Evolutionary conservation across 64 coral and sea anemone species (phyloP), one percentile per base, ranked within the genome.

Genomic region (Astreopora myriophthalma): DNA sequence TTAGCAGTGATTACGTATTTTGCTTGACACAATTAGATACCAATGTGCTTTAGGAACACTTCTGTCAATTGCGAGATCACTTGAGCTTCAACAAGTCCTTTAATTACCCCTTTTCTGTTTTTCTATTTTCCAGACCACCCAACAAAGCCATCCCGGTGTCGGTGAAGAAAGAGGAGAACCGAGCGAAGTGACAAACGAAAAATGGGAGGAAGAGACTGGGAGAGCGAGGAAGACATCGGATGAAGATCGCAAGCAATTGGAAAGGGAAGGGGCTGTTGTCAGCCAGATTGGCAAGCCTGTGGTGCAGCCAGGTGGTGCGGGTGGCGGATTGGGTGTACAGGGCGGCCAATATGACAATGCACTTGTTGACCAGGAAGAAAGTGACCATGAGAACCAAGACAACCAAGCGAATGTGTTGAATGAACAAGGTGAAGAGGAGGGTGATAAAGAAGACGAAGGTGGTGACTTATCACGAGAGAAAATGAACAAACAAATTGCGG

Each of bases 381-480:
- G 33, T 58, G 49, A 16, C 23, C 69, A 3, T 20, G 11, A n/a
- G 73, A 23, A 75, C 19, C 76, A 44, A 17, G 26, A 51, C 74
- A 77, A 52, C 16, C 40, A 55, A 78, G 12, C 14, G 19, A 11
- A 44, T 0, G 39, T 14, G 25, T 10, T 25, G 6, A 13, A 44
- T 9, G 22, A 46, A 20, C 24, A 75, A 16, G 26, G 19, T 20
- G 28, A 60, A 36, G 30, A 80, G 17, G 49, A 36, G 17, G 48
- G 7, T 35, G 26, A 17, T 8, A 11, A 77, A 49, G 23, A 35
- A 34, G 29, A 80, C 32, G 48, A 35, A 8, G 76, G 17, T 4
- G 33, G 20, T 83, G 79, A 24, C 20, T 65, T 83, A 64, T 83
- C 79, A 63, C 79, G 79, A 3, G 58, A 83, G 19, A 83, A 17